These are phyloP conservation scores for Gallinago undulata DNA, from an alignment of 2,113 vertebrate species.

Conservation along the genomic window DNA sequence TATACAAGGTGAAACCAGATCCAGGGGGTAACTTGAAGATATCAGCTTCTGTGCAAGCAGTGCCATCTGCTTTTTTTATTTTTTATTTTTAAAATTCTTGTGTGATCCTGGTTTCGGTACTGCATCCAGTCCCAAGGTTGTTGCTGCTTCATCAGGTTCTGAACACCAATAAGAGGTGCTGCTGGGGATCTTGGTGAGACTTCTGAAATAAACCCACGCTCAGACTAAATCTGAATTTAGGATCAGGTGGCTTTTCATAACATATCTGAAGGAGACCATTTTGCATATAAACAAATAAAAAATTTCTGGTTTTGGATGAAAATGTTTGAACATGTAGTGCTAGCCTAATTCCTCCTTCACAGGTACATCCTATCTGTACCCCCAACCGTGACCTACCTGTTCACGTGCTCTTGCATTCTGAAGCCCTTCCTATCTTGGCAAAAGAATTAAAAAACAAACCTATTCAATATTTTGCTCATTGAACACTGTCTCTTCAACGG, in stretches of 20 bases:
- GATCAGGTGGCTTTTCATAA: neutral
- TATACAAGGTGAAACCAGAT: neutral
- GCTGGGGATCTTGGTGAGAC: neutral
- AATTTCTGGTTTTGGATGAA: neutral
- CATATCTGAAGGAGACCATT: neutral
- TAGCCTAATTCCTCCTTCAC: neutral
- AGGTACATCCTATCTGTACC: neutral
- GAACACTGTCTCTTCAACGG: constrained; percentile 9
- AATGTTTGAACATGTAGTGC: neutral
- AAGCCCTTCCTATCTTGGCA: neutral
- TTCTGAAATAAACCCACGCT: neutral
- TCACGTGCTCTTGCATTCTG: neutral
- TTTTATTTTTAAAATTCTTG: neutral
- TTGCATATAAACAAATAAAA: neutral
- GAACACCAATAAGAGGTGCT: neutral
- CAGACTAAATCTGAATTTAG: neutral
- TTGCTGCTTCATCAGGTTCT: neutral
- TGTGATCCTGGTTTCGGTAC: neutral
- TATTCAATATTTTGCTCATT: neutral
- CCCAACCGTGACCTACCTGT: neutral
- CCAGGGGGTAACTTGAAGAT: neutral
- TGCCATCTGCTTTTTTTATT: neutral
- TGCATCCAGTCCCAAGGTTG: neutral
- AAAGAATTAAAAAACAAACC: neutral
- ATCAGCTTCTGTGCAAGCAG: neutral